These are phyloP conservation scores for Alces alces DNA, from an alignment of 2,113 vertebrate species.

Conservation along the genomic window DNA sequence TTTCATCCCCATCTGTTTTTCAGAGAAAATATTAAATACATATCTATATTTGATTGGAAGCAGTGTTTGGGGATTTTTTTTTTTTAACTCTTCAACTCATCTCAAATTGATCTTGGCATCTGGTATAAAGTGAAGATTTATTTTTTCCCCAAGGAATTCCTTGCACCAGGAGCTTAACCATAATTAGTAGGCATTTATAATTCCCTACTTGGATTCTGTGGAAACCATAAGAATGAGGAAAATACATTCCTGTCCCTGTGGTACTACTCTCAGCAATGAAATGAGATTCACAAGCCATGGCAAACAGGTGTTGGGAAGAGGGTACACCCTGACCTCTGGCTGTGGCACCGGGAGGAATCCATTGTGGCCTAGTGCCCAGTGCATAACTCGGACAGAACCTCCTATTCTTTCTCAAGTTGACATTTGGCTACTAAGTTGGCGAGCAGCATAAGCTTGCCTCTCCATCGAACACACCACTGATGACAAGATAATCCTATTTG, in stretches of 20 bases:
- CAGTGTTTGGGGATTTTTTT: not conserved
- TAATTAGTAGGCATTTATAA: not conserved
- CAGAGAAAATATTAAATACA: not conserved
- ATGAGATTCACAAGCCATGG: not conserved
- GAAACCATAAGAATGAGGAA: not conserved
- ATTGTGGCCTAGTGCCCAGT: fast-evolving
- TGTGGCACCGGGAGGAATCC: not conserved
- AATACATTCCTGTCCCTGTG: not conserved
- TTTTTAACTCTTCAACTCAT: not conserved
- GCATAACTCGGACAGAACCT: not conserved
- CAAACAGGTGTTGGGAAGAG: not conserved
- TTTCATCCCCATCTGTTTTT: not conserved
- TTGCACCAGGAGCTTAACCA: not conserved
- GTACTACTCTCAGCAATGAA: not conserved
- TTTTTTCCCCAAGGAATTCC: not conserved
- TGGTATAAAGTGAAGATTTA: not conserved
- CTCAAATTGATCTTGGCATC: not conserved
- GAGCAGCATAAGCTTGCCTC: not conserved
- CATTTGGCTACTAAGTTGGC: not conserved
- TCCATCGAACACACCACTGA: too few species aligned
- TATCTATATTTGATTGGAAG: not conserved
- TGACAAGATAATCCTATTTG: not conserved
- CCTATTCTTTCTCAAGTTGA: not conserved
- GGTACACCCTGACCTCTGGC: not conserved
- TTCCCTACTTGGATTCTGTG: not conserved